phyloP scores from a whole-genome alignment of 2,113 vertebrate species.

The Furnarius figulus region DNA sequence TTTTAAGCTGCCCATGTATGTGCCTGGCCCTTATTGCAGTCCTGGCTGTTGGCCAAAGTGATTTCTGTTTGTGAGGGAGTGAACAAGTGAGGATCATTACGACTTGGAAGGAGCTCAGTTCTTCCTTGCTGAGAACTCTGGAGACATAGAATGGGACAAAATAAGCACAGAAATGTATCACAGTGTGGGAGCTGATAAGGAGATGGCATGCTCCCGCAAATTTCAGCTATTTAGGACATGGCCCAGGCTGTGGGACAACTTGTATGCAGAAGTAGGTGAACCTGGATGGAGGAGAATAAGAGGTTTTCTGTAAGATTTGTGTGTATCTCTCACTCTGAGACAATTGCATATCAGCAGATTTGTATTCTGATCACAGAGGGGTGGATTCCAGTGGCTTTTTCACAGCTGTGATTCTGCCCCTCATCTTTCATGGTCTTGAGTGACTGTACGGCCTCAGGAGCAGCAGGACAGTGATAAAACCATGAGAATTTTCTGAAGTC shows the following conservation, averaged over 20 bases:
- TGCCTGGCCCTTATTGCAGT: conserved; percentile 32
- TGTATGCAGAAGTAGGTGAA: background rate
- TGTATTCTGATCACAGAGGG: background rate
- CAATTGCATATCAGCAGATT: fast-evolving
- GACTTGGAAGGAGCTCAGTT: conserved; percentile 10
- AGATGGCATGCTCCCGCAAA: background rate
- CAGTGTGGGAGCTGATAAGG: background rate
- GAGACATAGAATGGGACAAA: background rate
- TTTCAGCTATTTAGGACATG: background rate
- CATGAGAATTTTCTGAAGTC: background rate
- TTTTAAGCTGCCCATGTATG: background rate
- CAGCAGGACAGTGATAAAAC: background rate
- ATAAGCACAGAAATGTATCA: background rate
- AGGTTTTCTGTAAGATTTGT: background rate
- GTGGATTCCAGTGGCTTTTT: background rate
- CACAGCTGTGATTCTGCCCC: background rate
- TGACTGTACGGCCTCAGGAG: background rate
- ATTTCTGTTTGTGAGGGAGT: background rate
- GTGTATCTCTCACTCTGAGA: background rate
- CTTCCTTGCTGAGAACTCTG: background rate
- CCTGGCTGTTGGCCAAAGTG: conserved; percentile 21
- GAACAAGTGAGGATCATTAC: conserved; percentile 33
- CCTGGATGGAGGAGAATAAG: background rate
- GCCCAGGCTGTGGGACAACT: background rate
- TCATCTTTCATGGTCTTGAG: background rate